Percentiles rank a stretch among this genome's conserved stretches.
Conservation (phyloP, 1,140 invertebrate species). For the Drosophila sechellia region DNA sequence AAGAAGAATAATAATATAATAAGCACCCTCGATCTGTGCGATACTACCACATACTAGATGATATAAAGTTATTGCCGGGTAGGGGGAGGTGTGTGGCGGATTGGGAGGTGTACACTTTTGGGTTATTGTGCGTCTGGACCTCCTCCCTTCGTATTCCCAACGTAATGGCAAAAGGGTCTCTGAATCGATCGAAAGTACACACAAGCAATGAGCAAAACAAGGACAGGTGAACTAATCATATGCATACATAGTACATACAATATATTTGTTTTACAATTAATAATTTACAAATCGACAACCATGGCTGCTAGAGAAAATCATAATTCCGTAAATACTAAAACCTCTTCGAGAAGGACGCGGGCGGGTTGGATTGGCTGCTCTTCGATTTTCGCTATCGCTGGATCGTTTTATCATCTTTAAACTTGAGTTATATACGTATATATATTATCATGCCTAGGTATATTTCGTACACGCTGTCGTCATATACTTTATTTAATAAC, state of each 20-base stretch:
- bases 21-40: constrained; percentile 50
- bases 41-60: constrained; percentile 16
- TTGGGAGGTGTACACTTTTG: constrained; percentile 10
- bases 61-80: neutral
- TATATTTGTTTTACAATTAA: constrained; percentile 51
- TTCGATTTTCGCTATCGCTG: constrained; percentile 22
- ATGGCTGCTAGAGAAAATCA: constrained; percentile 55
- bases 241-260: constrained; percentile 42
- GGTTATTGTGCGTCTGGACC: constrained; percentile 54
- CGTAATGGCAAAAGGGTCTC: constrained; percentile 45
- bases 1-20: constrained; percentile 18
- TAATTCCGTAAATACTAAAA: constrained; percentile 42
- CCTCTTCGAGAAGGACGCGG: constrained; percentile 43
- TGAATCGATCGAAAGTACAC: constrained; percentile 5
- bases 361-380: constrained; percentile 47
- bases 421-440: constrained; percentile 47
- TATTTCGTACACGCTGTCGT: constrained; percentile 60
- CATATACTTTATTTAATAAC: constrained; percentile 71
- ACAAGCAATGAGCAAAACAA: constrained; percentile 47
- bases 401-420: constrained; percentile 21
- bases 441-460: constrained; percentile 54
- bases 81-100: constrained; percentile 1
- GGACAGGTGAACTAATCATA: constrained; percentile 44
- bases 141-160: constrained; percentile 43
- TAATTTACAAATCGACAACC: constrained; percentile 62